Base-by-base conservation (phyloP, 2,888 invertebrate species). In the Drosophila diplacantha region DNA sequence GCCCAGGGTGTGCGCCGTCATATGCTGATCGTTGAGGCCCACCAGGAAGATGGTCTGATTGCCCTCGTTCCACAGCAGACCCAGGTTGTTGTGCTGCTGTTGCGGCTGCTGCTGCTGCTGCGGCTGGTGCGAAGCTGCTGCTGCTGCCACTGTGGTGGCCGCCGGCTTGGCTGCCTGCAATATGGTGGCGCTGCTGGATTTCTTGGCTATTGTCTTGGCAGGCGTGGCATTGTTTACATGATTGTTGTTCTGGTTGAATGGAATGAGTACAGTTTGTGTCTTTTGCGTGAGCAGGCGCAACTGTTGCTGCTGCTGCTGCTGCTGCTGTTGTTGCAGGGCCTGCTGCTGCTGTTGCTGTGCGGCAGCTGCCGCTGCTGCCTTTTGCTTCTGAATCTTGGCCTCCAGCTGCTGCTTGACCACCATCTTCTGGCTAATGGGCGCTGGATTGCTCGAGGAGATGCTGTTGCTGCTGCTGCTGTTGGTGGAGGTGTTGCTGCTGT, bases 321-420 rank as follows among this genome's bases (percentile, higher is more conserved):
- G 82, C 8, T 72, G 70, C 51, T 87, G 84, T 3, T 78, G 73
- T 6, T 73, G 73, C 7, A 43, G 43, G 66, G 81, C 12, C 14
- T 70, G 84, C 80, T 87, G 22, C 14, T 74, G 65, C 12, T 86
- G 85, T 56, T 87, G 85, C 81, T 86, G 79, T 85, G 85, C 85
- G 18, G 87, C 87, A 7, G 87, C 87, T 1, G 87, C 87, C 12
- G 86, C 87, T 2, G 87, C 87, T 35, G 87, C 87, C 60, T 88
- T 87, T 49, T 88, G 88, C 69, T 88, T 92, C 74, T 92, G 92
- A 77, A 91, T 90, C 78, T 92, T 94, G 61, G 94, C 93, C 83
- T 94, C 94, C 75, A 94, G 88, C 79, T 92, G 92, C 75, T 92
- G 92, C 71, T 92, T 91, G 1, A 92, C 89, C 18, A 90, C 90